phyloP scores from a whole-genome alignment of 2,113 vertebrate genomes.

The Percina caprodes region DNA sequence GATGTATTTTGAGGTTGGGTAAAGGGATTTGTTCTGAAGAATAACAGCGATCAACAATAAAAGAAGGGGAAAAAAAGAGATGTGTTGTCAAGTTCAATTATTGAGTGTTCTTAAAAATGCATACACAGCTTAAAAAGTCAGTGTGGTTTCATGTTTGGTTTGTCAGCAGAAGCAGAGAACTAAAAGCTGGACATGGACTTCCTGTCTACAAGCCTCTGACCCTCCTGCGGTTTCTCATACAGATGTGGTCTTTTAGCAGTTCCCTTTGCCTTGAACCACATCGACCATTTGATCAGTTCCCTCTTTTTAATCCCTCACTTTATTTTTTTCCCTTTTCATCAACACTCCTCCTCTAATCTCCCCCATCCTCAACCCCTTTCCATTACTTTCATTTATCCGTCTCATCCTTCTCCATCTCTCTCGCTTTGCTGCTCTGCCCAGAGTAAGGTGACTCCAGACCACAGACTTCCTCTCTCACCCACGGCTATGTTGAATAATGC shows the following conservation, averaged over 20 bases:
- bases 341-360: constrained; percentile 6
- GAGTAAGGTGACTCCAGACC: constrained; percentile 74
- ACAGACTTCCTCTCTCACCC: constrained; percentile 74
- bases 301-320: constrained; percentile 42
- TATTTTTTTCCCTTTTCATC: constrained; percentile 39
- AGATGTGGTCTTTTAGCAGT: constrained; percentile 48
- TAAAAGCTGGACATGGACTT: constrained; percentile 50
- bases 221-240: constrained; percentile 50
- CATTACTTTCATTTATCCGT: constrained; percentile 44
- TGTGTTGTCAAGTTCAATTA: constrained; percentile 37
- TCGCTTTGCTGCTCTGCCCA: constrained; percentile 25
- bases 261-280: constrained; percentile 41
- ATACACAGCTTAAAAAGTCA: not conserved
- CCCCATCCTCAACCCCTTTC: constrained; percentile 18
- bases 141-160: constrained; percentile 37
- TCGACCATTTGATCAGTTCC: constrained; percentile 62
- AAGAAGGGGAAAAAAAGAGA: constrained; percentile 55
- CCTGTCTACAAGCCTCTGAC: constrained; percentile 49
- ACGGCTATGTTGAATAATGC: constrained; percentile 81
- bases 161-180: constrained; percentile 58
- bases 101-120: constrained; percentile 34
- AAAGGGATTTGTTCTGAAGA: constrained; percentile 52
- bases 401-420: constrained; percentile 46
- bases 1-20: constrained; percentile 60
- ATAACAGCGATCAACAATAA: constrained; percentile 74